Percentiles rank a stretch among this genome's conserved stretches.
These are phyloP conservation scores for Diploscapter pachys DNA, from an alignment of 1,140 invertebrate genomes.

Conservation along the genomic window DNA sequence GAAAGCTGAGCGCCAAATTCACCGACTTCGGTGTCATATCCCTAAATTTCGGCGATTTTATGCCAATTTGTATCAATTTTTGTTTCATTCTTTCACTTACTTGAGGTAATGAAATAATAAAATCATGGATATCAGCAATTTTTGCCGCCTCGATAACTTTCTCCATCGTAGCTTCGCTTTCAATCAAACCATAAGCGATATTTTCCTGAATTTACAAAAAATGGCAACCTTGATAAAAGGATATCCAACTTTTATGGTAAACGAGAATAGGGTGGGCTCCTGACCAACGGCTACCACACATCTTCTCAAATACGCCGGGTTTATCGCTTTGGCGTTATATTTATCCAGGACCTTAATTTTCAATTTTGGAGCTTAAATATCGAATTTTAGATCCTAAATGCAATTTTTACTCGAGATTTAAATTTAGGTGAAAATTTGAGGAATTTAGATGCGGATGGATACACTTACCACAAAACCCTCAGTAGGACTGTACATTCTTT, in stretches of 20 bases:
- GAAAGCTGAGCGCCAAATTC: conserved; percentile 60
- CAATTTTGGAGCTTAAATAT: background rate
- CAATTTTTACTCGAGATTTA: too few species aligned
- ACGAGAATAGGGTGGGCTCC: conserved; percentile 45
- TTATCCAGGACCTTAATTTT: conserved; percentile 44
- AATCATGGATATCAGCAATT: conserved; percentile 57
- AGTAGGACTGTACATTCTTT: conserved; percentile 61
- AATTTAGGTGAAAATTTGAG: too few species aligned
- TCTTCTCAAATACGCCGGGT: conserved; percentile 49
- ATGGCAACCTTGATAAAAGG: conserved; percentile 12
- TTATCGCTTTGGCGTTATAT: conserved; percentile 47
- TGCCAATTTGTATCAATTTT: background rate
- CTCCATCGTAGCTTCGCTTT: conserved; percentile 50
- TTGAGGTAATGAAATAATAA: conserved; percentile 54
- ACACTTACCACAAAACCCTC: conserved; percentile 43
- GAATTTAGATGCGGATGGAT: background rate
- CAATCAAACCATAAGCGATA: conserved; percentile 51
- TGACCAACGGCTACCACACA: conserved; percentile 49
- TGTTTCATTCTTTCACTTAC: conserved; percentile 36
- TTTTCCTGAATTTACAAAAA: conserved; percentile 33
- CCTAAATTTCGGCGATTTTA: conserved; percentile 36
- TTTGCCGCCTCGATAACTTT: conserved; percentile 58
- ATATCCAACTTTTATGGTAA: conserved; percentile 29
- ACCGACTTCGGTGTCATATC: conserved; percentile 60
- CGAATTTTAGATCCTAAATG: too few species aligned